A percentile compares a stretch with the other conserved stretches of the same genome.
phyloP scores from a whole-genome alignment of 2,888 invertebrate genomes.

The Lithophane leautieri region DNA sequence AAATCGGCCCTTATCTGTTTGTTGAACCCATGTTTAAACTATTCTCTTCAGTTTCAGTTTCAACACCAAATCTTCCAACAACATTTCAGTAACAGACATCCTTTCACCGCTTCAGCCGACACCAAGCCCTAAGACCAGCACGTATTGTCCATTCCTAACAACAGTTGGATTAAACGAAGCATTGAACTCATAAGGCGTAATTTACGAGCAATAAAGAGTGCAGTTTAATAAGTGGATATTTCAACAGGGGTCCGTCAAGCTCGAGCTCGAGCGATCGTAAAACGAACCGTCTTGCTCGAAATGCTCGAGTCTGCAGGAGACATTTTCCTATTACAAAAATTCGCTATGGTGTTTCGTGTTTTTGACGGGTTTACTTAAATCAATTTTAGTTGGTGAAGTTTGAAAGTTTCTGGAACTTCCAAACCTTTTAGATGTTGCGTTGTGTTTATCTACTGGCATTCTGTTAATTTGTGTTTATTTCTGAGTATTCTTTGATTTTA shows the following conservation, averaged over 20 bases:
- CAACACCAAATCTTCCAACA: constrained; percentile 11
- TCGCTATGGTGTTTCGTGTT: constrained; percentile 56
- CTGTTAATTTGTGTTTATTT: constrained; percentile 6
- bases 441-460: constrained; percentile 17
- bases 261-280: constrained; percentile 71
- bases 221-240: constrained; percentile 83
- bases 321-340: constrained; percentile 66
- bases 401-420: constrained; percentile 6
- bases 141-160: constrained; percentile 68
- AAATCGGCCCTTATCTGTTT: no score
- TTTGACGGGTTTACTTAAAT: constrained; percentile 44
- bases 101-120: constrained; percentile 28
- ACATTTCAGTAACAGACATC: constrained; percentile 1
- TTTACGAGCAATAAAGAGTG: constrained; percentile 84
- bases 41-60: not conserved
- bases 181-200: constrained; percentile 83
- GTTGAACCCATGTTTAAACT: not conserved
- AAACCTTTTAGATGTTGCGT: constrained; percentile 13
- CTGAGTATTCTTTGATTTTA: not conserved
- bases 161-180: constrained; percentile 78
- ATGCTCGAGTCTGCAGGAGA: constrained; percentile 55
- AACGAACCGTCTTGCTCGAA: constrained; percentile 66
- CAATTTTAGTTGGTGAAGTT: constrained; percentile 35
- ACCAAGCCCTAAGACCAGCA: constrained; percentile 54
- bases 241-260: constrained; percentile 75